Base-by-base conservation (phyloP, 2,797 vertebrate genomes). In the Jordanella pulchra region DNA sequence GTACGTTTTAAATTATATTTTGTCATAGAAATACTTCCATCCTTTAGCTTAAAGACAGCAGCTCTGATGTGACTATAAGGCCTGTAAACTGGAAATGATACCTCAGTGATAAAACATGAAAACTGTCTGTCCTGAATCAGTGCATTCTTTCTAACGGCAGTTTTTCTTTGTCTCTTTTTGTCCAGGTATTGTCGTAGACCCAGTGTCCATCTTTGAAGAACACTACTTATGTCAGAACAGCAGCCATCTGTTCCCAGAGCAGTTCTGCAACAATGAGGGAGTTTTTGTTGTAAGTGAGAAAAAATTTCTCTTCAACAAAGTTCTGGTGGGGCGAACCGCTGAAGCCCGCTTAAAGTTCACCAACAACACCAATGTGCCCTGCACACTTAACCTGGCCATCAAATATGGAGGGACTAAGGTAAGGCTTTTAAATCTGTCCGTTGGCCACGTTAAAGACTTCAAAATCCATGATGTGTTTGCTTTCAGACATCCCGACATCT, bases 201-300 rank as follows among this genome's bases (percentile, higher is more conserved):
- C 87, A 0, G 32, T 65, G 17, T 92, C 88, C 51, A 94, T 98
- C 80, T 99, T 97, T 58, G 96, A 98, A 88, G 96, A 98, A 67
- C 95, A 98, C 80, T 91, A 92, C 1, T 72, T 97, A 71, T 97
- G 96, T 78, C 89, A 76, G 67, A 95, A 82, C 56, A 67, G 73
- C 73, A 86, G 82, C 58, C 89, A 96, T 69, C 78, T 90, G 69
- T 87, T 83, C 51, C 88, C 87, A 17, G 91, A 96, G 45, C 93
- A 90, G 72, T 94, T 89, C 0, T 35, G 79, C 63, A 79, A 87
- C 21, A 92, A 91, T 0, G 69, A 85, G 0, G 89, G 96, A 0
- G 71, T 98, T 66, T 99, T 94, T 7, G 21, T 98, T 73, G 88
- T 85, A n/a, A 95, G 97, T 0, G 95, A 97, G 76, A 97, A 96